Evolutionary conservation across 2,888 invertebrate genomes (phyloP), one percentile per base, ranked within the genome.

Genomic region (Mythimna albipuncta): DNA sequence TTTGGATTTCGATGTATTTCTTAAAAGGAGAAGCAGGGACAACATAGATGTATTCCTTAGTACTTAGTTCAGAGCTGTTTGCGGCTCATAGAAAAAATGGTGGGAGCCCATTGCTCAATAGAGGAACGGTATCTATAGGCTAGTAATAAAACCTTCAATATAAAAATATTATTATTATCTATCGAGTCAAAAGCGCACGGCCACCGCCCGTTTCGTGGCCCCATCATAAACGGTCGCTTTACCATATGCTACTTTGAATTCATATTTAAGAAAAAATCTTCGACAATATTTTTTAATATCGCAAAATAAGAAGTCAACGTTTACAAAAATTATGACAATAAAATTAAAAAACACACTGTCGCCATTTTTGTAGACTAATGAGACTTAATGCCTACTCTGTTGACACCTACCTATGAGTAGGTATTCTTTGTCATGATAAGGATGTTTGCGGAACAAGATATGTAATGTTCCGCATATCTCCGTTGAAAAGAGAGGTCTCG

Each of bases 201-300:
- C 7, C 5, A 2, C 2, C 69, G 35, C 10, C 19, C 0, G 2
- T 79, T 79, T 69, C 2, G 21, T 79, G 69, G 79, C 83, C 52
- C 64, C 61, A 67, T 59, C 50, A 11, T 57, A 72, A 83, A 64
- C 58, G 47, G 55, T 64, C 54, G 11, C 35, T 64, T 64, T 44
- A 59, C 68, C 83, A 72, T 72, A 83, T 72, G 67, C 70, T 61
- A 75, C 75, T 69, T 79, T 64, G 57, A 72, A 79, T 69, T 64
- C n/a, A n/a, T 68, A 57, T 83, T 63, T 41, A 69, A 66, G 57
- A 65, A 79, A 82, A 81, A 67, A 69, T 58, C 41, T 11, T 41
- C 47, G 32, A 38, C 19, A 59, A 47, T 66, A 58, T 61, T 64
- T 69, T 64, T 69, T 69, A 64, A 76, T 75, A 77, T 72, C 9